These are phyloP conservation scores for Pluvianellus socialis DNA, from an alignment of 2,113 vertebrate species.

Conservation along the genomic window DNA sequence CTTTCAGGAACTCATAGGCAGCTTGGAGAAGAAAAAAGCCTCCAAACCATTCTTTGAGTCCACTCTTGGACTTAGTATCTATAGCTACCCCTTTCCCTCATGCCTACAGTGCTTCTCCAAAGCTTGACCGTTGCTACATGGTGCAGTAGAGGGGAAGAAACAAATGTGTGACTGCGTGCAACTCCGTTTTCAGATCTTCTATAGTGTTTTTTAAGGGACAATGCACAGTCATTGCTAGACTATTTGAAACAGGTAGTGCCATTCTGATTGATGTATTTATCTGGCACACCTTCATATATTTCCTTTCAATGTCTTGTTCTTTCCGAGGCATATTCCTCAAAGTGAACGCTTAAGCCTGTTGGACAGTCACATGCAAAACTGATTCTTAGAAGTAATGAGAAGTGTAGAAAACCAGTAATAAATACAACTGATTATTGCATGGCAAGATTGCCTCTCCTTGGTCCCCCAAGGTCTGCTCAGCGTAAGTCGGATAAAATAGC, in stretches of 20 bases:
- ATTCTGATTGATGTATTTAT: not conserved
- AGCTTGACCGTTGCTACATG: not conserved
- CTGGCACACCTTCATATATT: not conserved
- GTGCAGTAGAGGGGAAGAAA: not conserved
- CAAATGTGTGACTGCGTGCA: not conserved
- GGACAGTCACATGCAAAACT: not conserved
- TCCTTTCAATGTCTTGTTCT: not conserved
- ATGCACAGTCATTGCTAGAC: not conserved
- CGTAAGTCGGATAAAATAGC: not conserved
- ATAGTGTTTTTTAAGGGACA: not conserved
- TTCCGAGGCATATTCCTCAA: not conserved
- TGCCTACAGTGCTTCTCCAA: not conserved
- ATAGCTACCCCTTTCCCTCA: not conserved
- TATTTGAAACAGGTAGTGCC: not conserved
- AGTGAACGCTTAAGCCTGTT: not conserved
- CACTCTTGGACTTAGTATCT: not conserved
- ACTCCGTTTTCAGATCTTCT: not conserved
- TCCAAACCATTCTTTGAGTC: not conserved
- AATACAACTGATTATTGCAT: not conserved
- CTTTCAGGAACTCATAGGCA: not conserved
- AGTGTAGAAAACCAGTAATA: not conserved
- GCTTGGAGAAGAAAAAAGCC: not conserved
- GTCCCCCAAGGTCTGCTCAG: not conserved
- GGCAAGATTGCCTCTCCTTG: not conserved
- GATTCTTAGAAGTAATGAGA: not conserved